Conservation (phyloP, 2,797 vertebrate genomes). For the Carcharodon carcharias region DNA sequence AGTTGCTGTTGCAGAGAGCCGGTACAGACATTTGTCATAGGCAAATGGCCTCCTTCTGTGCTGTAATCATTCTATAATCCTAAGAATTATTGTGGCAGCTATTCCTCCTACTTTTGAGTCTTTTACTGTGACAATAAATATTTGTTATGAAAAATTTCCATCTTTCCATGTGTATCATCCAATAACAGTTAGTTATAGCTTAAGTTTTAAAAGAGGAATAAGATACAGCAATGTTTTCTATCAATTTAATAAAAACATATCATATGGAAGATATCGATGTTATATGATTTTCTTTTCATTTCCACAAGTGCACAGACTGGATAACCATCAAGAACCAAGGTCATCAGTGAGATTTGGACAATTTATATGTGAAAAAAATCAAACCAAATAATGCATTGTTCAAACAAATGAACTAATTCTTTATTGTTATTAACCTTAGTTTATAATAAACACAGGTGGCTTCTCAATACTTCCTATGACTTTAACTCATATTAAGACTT, state of each 20-base stretch:
- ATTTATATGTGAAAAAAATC: neutral
- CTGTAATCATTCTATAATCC: neutral
- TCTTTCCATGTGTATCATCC: neutral
- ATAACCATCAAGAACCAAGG: neutral
- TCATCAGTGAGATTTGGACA: neutral
- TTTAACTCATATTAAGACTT: neutral
- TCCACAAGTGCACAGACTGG: neutral
- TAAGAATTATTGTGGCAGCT: neutral
- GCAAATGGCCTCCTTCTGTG: neutral
- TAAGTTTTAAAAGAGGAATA: neutral
- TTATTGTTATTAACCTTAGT: slow-evolving; percentile 2
- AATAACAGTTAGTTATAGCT: neutral
- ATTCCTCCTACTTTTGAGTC: neutral
- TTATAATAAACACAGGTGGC: neutral
- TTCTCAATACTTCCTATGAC: neutral
- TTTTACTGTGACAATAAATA: neutral
- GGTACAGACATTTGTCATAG: no score
- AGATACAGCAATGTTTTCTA: neutral
- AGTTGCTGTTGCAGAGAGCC: no score
- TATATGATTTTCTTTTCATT: neutral
- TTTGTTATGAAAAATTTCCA: neutral
- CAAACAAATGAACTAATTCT: neutral
- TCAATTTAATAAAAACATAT: neutral
- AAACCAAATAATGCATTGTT: neutral
- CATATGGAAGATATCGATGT: no score